Evolutionary conservation across 2,797 vertebrate species (phyloP), one percentile per base, ranked within the genome.

Genomic region (Notoglanidium macrostoma): DNA sequence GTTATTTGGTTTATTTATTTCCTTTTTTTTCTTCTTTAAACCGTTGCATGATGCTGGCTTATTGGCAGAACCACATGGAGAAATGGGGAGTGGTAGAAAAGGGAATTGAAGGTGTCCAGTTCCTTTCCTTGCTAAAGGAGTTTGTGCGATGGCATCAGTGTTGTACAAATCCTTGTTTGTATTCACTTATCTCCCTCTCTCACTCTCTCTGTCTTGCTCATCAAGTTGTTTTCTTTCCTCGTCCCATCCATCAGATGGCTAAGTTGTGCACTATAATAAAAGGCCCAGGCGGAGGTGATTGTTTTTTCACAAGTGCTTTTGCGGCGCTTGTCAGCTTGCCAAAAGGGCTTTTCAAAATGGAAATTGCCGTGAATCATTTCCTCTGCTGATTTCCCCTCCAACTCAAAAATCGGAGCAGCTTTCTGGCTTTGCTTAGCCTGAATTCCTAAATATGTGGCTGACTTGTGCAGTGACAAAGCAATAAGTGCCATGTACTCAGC

Each of bases 291-390:
- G 61, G 63, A 88, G 87, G 88, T 85, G 87, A 87, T 90, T 89
- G 68, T 88, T 87, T 86, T 84, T 86, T 59, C 74, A 77, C 74
- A 32, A 57, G 55, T 26, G 70, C 85, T 83, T 83, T 83, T 67
- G 63, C 54, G 49, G 23, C n/a, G 23, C 80, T 88, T 89, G 90
- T 90, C 88, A 89, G 70, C 73, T 74, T 89, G 87, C 86, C 85
- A 89, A 68, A 35, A 82, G 78, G 86, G 86, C 88, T 90, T 90
- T 90, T 87, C 57, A 87, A 84, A 90, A 89, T 89, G 88, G 77
- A 89, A 89, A 89, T 85, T 85, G 74, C 84, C 21, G 44, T 26
- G 44, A 85, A 86, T 89, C 32, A 68, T 86, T 88, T 86, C 85
- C 82, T 84, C 23, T 29, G 80, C 46, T 29, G 63, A 82, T 88